These are phyloP conservation scores for Xiphorhynchus elegans DNA, from an alignment of 2,113 vertebrate species.

Conservation along the genomic window DNA sequence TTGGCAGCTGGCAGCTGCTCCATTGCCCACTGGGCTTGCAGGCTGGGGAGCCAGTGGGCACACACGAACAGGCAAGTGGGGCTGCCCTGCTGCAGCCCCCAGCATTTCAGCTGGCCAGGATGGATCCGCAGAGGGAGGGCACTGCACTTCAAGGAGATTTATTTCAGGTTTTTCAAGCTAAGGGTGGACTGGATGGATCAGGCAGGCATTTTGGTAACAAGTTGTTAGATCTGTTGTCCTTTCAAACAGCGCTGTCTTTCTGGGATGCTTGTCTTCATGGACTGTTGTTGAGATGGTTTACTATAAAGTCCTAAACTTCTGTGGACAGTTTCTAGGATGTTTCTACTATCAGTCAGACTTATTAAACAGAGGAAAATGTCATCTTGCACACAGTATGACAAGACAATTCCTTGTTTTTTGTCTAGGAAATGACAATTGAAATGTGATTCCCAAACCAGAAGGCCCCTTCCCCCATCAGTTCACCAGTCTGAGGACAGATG, in stretches of 20 bases:
- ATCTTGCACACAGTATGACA: background rate
- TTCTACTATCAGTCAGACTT: background rate
- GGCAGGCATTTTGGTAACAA: background rate
- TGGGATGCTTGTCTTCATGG: background rate
- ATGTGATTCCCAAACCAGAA: background rate
- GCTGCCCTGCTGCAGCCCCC: background rate
- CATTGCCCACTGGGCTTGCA: background rate
- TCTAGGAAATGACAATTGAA: background rate
- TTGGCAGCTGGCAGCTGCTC: background rate
- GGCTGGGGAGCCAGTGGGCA: background rate
- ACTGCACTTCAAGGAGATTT: background rate
- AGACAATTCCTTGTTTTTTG: slow-evolving; percentile 16
- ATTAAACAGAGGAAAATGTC: background rate
- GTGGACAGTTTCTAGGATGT: background rate
- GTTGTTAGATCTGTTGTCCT: background rate
- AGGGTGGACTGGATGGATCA: background rate
- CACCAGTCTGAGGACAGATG: slow-evolving; percentile 43
- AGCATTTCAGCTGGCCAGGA: background rate
- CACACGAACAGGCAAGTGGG: accelerated
- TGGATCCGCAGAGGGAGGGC: background rate
- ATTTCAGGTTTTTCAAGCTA: background rate
- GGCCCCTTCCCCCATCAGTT: background rate
- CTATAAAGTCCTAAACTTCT: background rate
- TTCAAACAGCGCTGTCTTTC: background rate
- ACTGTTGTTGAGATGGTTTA: background rate